Base-by-base conservation (phyloP, 2,888 invertebrate species). In the Buathra laborator region DNA sequence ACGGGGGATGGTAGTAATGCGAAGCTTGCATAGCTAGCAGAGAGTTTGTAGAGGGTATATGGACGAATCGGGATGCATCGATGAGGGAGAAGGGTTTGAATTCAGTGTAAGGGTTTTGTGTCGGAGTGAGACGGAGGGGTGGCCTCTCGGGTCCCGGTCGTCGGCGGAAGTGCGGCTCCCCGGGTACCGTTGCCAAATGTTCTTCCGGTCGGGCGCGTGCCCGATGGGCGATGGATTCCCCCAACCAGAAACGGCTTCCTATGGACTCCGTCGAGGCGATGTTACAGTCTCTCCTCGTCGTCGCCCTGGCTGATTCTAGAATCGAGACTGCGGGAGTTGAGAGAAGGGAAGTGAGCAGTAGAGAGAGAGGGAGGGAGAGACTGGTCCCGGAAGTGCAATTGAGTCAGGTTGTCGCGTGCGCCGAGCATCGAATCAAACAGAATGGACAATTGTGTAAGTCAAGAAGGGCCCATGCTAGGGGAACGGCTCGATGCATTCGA, bases 381-480 rank as follows among this genome's bases (percentile, higher is more conserved):
- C 29, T 32, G 3, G 46, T 67, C 53, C 78, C 71, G 64, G 77
- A 86, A 84, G 77, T 75, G 66, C 81, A 83, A 71, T 75, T 72
- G 71, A 84, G 75, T 82, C 56, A 64, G 74, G 76, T 43, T 37
- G 70, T 59, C 74, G 48, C 56, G 37, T 51, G 56, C 53, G 43
- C 51, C 24, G 66, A 72, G 78, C 71, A 32, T 59, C 71, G 78
- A 83, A 85, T 88, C 90, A 89, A 90, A 91, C 88, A 88, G 90
- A 91, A 90, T 90, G 75, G 83, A 82, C 88, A 86, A 90, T 90
- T 88, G 83, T 76, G 74, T 82, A 77, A 74, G 81, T 68, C 85
- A 80, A 88, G 87, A 85, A 87, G 86, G 71, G 81, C 53, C 70
- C 29, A 14, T 59, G 24, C 72, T 62, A 44, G 46, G 62, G 56